Base-by-base conservation (phyloP, 2,797 vertebrate species). In the Mormyrus hasselquistii region DNA sequence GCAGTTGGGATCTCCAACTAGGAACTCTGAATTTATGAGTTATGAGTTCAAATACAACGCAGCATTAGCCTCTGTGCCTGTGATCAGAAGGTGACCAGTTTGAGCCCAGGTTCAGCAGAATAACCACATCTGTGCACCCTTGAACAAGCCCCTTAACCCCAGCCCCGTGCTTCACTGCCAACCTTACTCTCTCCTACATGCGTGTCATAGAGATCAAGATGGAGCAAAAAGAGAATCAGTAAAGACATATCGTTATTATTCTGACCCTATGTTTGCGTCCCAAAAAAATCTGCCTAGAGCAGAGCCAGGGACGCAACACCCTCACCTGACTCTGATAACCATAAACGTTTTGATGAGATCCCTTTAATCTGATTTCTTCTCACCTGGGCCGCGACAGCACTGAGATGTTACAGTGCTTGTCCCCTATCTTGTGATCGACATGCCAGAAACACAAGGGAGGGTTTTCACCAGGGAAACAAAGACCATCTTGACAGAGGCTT, bases 331-430 rank as follows among this genome's bases (percentile, higher is more conserved):
- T 57, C 52, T 19, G 22, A 87, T 55, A 9, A 59, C 14, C 29
- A 53, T 57, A 53, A 57, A 3, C 12, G 16, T 9, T 87, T 41
- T 29, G 38, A 41, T 87, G n/a, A 52, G 53, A 57, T 16, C 5
- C 34, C n/a, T 87, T 87, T 41, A 87, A 57, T 87, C 52, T 0
- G 2, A 87, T 87, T 87, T 86, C 50, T 16, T 59, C 85, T 87
- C 14, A 87, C 53, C 34, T 87, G 34, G 12, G 1, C 34, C 6
- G 14, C 29, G 0, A 49, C 29, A 87, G 49, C 50, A 25, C 49
- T 55, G 12, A 86, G 52, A n/a, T 14, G 14, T 55, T n/a, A 55
- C 5, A 86, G 16, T 55, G 85, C 2, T 25, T 5, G 5, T 29
- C 14, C 29, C 85, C 29, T 59, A 25, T 87, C 85, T 59, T 44